Evolutionary conservation across 2,888 invertebrate genomes (phyloP).

Genomic region (Anagyrus pseudococci): DNA sequence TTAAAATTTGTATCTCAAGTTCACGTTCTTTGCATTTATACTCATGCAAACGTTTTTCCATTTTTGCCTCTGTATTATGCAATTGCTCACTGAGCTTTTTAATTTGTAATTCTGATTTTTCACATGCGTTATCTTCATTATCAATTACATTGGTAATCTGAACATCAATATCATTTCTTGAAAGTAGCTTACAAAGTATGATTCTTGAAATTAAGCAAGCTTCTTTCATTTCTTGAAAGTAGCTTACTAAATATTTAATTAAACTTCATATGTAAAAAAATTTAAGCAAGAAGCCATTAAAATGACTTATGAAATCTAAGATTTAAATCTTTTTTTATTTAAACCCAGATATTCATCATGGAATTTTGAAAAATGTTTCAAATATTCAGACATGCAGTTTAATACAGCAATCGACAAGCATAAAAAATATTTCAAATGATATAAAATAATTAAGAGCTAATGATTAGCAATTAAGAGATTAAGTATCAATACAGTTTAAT

Average conservation of each 20-base stretch:
- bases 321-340: no score
- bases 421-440: no score
- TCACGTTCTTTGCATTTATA: conserved; percentile 41
- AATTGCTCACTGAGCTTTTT: conserved; percentile 43
- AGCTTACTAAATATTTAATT: background rate
- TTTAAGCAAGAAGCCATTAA: background rate
- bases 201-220: conserved; percentile 6
- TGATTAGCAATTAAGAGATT: no score
- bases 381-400: conserved; percentile 14
- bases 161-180: conserved; percentile 39
- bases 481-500: no score
- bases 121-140: conserved; percentile 47
- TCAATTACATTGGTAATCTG: conserved; percentile 50
- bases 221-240: background rate
- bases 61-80: conserved; percentile 40
- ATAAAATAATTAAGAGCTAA: no score
- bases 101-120: conserved; percentile 44
- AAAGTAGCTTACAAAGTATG: conserved; percentile 9
- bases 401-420: conserved; percentile 38
- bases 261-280: background rate
- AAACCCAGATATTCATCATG: background rate
- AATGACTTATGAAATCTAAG: background rate
- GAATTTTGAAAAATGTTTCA: background rate
- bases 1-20: conserved; percentile 44
- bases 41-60: conserved; percentile 40